phyloP scores from a whole-genome alignment of 2,113 vertebrate genomes.

The Probosciger aterrimus region DNA sequence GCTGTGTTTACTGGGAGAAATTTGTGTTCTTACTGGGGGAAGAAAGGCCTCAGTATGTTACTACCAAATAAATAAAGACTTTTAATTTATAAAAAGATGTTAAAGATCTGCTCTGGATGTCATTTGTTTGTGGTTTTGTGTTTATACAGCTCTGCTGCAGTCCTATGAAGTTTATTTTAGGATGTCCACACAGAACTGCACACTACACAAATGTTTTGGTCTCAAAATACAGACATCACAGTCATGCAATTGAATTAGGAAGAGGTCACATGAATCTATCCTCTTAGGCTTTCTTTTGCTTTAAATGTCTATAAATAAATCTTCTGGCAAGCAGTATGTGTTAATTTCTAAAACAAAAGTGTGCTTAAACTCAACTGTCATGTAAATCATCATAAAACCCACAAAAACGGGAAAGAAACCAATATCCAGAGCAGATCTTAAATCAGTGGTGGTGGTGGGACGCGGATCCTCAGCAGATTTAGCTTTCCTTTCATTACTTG shows the following conservation, averaged over 20 bases:
- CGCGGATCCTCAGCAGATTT: not conserved
- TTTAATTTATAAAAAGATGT: not conserved
- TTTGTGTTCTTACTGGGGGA: not conserved
- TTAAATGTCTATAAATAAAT: slow-evolving; percentile 40
- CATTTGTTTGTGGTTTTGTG: not conserved
- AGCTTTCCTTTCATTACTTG: not conserved
- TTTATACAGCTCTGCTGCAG: not conserved
- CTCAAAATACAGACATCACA: not conserved
- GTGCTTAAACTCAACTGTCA: not conserved
- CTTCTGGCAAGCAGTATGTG: slow-evolving; percentile 46
- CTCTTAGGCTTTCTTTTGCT: not conserved
- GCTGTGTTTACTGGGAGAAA: slow-evolving; percentile 65
- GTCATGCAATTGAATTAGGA: not conserved
- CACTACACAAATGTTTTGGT: not conserved
- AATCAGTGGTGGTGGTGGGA: not conserved
- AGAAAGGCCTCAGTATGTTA: not conserved
- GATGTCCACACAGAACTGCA: not conserved
- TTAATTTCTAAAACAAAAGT: not conserved
- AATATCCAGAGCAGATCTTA: not conserved
- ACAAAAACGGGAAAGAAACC: not conserved
- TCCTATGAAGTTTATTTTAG: not conserved
- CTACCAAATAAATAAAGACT: not conserved
- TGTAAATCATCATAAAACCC: not conserved
- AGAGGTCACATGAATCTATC: not conserved
- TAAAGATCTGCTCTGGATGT: not conserved